Base-by-base conservation (phyloP, 1,140 invertebrate species). In the Papilio polytes region DNA sequence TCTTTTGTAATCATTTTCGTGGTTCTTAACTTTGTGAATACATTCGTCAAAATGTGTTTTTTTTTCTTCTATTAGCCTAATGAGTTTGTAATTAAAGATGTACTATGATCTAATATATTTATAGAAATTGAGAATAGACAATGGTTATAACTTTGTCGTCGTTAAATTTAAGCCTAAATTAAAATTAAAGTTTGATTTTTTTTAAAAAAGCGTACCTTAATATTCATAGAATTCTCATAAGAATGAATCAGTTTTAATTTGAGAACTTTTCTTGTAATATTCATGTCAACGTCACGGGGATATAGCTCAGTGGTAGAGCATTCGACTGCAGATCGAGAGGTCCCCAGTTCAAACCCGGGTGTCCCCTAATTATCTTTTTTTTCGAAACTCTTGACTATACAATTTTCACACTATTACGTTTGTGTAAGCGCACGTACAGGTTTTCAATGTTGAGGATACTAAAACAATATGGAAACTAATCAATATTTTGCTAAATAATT, bases 381-480 rank as follows among this genome's bases (percentile, higher is more conserved):
- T 56, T 9, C 0, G 7, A 56, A n/a, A 56, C 9, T 8, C 20
- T 9, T 2, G 0, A 56, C 1, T 53, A 18, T 48, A 48, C 46
- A 48, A 63, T 41, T 41, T 36, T 41, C 36, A 41, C 36, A 41
- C 36, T 0, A 41, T 41, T 36, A 41, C 36, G 36, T 41, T 41
- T 41, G 0, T 41, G 31, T 36, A 36, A 8, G 6, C 36, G 1
- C 36, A 41, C 7, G 36, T 41, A 41, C 7, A 41, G 36, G 36
- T 36, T 3, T 4, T 41, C 36, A 41, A 41, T 6, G 36, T 41
- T 41, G 6, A 41, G 7, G 36, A 36, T 41, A 41, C 36, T 41
- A 8, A 41, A n/a, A n/a, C 20, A 1, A 9, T 77, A 53, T 56
- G 74, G 74, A 77, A 77, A 63, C 53, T 78, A 53, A 78, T 78